A percentile compares a stretch with the other conserved stretches of the same genome.
These are phyloP conservation scores for Drosophila hawaiiensis DNA, from an alignment of 2,888 invertebrate species.

Conservation along the genomic window DNA sequence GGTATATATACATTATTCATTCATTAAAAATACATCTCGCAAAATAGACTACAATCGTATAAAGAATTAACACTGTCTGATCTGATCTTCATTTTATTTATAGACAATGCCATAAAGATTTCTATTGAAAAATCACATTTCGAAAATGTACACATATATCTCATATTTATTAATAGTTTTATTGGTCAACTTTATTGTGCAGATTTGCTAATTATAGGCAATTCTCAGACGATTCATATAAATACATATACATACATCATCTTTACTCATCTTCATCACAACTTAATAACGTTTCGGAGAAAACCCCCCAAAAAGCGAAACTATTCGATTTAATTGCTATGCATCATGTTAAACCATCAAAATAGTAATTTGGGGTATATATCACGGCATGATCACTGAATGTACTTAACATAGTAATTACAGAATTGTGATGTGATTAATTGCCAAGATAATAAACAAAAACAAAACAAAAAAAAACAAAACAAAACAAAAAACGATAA, in stretches of 20 bases:
- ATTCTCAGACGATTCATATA: background rate
- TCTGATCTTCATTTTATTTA: constrained; percentile 4
- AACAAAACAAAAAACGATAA: constrained; percentile 11
- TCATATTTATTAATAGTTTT: constrained; percentile 17
- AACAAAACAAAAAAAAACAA: constrained; percentile 14
- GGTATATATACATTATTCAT: background rate
- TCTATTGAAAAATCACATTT: background rate
- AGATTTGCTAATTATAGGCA: constrained; percentile 14
- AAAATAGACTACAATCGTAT: background rate
- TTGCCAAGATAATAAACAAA: constrained; percentile 18
- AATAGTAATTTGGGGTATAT: background rate
- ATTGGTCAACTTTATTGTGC: constrained; percentile 14
- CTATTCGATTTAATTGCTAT: background rate
- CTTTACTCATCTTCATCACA: background rate
- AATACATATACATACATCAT: background rate
- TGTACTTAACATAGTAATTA: constrained; percentile 27
- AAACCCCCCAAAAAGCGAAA: no score
- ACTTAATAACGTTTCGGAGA: background rate
- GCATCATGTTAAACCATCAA: background rate
- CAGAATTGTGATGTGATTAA: constrained; percentile 40
- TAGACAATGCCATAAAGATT: constrained; percentile 18
- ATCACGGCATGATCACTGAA: constrained; percentile 12
- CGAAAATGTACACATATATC: constrained; percentile 1
- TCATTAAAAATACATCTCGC: background rate
- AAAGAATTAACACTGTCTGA: background rate